Evolutionary conservation across 2,888 invertebrate genomes (phyloP), one percentile per base, ranked within the genome.

Genomic region (Parapristionchus giblindavisi): DNA sequence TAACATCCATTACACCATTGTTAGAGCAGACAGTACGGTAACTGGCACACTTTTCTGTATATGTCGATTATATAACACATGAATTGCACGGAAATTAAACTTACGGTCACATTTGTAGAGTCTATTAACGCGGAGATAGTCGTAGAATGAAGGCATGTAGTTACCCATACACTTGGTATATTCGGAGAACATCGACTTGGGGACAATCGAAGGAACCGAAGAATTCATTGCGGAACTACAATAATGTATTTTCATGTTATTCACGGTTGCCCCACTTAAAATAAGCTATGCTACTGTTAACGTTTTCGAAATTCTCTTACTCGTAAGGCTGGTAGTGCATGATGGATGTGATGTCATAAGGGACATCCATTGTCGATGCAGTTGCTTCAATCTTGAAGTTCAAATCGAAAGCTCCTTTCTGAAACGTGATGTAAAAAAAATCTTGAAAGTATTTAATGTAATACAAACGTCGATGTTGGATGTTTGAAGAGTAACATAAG

Each of bases 291-390:
- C 1, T 11, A 4, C 27, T 24, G 32, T 32, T 27, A 54, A 29
- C 21, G 56, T 11, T 4, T 4, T 11, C 6, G 21, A 60, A 36
- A 34, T 5, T 60, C 14, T 11, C 48, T 17, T 1, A 68, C 68
- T 68, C 68, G 43, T 52, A 68, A 2, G 68, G 68, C 36, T 68
- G 68, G 52, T 68, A 68, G 52, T 68, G 68, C 68, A 68, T 68
- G 68, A 68, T 68, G 68, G 68, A 68, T 29, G 68, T 52, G 68
- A 68, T 68, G 68, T 68, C 68, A 36, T 68, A 68, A n/a, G 68
- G 68, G 5, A 68, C 68, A 36, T 52, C 27, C 51, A 68, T 29
- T 1, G 51, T 68, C n/a, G n/a, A 8, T 8, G 68, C 68, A 1
- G 68, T 68, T 2, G 51, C 52, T 52, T 68, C 68, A 17, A 68